Base-by-base conservation (phyloP, 2,888 invertebrate genomes). In the Diadegma fenestrale region DNA sequence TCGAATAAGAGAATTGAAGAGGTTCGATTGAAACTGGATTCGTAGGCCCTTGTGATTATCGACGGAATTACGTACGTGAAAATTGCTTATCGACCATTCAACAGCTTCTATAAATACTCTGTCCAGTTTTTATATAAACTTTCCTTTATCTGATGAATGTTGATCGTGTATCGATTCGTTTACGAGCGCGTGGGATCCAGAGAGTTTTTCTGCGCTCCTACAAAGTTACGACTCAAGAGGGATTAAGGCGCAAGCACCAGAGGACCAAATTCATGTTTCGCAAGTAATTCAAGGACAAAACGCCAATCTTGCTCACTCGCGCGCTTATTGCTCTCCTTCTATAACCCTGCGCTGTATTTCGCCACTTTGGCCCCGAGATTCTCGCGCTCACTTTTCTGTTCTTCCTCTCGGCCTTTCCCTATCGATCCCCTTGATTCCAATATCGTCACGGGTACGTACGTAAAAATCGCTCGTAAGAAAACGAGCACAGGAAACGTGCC, bases 281-380 rank as follows among this genome's bases (percentile, higher is more conserved):
- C 90, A 90, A 91, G 88, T 86, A 87, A 89, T 88, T 90, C 90
- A 90, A 91, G 91, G 91, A 90, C 89, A 86, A 87, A 87, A 68
- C 79, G 66, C 86, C 73, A 75, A 77, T 37, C 26, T 19, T 22
- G 37, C 37, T 37, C 37, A 37, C 73, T 71, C 75, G 69, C 30
- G 73, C 79, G 41, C 37, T 54, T n/a, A n/a, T n/a, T 37, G 48
- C 78, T 77, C 79, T 87, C 69, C 30, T 87, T 86, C 80, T 85
- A 37, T 37, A 37, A 66, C 72, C 76, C 76, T 90, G 89, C 89
- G 37, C 37, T 37, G 37, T 89, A 90, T 85, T 89, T 76, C 88
- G 85, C 85, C 84, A 51, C 86, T 84, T 71, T 80, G 80, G 84
- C 77, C 73, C 68, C 84, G 81, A 80, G 80, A 80, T 58, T 43